Conservation (phyloP, 2,797 vertebrate species). For the Delichon dasypus region DNA sequence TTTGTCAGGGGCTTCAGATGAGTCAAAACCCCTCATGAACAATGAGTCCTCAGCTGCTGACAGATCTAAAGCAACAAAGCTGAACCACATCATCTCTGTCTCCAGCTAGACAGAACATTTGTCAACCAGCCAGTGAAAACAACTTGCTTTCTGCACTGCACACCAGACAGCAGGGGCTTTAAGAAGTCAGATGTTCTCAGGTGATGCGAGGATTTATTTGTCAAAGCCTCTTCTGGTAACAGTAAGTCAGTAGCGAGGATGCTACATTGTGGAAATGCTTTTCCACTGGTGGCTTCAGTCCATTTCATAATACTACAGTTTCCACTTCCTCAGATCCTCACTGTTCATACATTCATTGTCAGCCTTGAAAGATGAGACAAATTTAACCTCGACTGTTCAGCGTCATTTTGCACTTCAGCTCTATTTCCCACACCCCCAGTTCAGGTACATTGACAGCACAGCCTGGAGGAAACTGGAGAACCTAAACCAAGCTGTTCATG, state of each 20-base stretch:
- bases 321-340: background rate
- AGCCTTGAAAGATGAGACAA: slow-evolving; percentile 3
- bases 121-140: slow-evolving; percentile 36
- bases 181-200: slow-evolving; percentile 56
- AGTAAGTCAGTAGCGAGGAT: slow-evolving; percentile 12
- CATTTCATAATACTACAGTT: background rate
- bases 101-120: slow-evolving; percentile 50
- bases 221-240: slow-evolving; percentile 20
- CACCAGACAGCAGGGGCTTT: slow-evolving; percentile 25
- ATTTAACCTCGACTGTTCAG: background rate
- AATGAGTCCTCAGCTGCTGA: slow-evolving; percentile 54
- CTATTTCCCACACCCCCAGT: background rate
- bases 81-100: slow-evolving; percentile 37
- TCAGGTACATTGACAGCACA: background rate
- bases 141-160: slow-evolving; percentile 34
- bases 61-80: slow-evolving; percentile 57
- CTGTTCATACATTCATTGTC: background rate
- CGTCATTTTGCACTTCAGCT: slow-evolving; percentile 6
- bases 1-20: slow-evolving; percentile 52
- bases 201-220: slow-evolving; percentile 54
- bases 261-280: background rate
- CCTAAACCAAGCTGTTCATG: background rate
- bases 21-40: slow-evolving; percentile 44
- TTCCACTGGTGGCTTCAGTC: background rate
- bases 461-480: background rate